phyloP scores from a whole-genome alignment of 2,888 invertebrate genomes.

The Euspilapteryx auroguttella region DNA sequence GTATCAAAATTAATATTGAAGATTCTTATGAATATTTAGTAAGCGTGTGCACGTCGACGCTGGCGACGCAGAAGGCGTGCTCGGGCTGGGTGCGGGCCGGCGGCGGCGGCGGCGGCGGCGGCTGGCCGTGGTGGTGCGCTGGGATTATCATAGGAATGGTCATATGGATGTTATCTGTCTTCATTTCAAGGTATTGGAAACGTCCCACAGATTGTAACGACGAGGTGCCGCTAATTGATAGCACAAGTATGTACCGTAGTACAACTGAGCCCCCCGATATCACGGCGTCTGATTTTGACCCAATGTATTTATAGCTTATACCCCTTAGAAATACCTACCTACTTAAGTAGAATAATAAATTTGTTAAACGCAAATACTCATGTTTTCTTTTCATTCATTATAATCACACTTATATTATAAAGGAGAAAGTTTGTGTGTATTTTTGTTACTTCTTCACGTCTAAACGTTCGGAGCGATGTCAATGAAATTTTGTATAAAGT shows the following conservation, averaged over 20 bases:
- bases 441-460: too few relatives aligned
- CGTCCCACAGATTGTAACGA: conserved; percentile 14
- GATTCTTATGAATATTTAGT: conserved; percentile 17
- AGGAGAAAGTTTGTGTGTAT: too few relatives aligned
- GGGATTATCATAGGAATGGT: conserved; percentile 23
- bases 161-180: conserved; percentile 17
- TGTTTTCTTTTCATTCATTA: too few relatives aligned
- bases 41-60: conserved; percentile 19
- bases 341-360: too few relatives aligned
- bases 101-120: conserved; percentile 10
- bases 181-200: conserved; percentile 17
- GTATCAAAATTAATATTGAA: conserved; percentile 10
- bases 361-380: too few relatives aligned
- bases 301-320: conserved; percentile 18
- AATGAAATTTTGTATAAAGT: too few relatives aligned
- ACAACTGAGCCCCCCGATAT: conserved; percentile 26
- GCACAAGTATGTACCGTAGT: conserved; percentile 13
- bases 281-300: conserved; percentile 24
- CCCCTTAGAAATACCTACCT: too few relatives aligned
- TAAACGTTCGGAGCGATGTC: too few relatives aligned
- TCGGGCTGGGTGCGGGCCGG: conserved; percentile 12
- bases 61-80: conserved; percentile 20
- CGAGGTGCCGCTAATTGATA: conserved; percentile 24
- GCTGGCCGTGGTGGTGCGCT: conserved; percentile 18
- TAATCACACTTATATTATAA: too few relatives aligned